Conservation (phyloP, 2,797 vertebrate species). For the Chaunax sp. region DNA sequence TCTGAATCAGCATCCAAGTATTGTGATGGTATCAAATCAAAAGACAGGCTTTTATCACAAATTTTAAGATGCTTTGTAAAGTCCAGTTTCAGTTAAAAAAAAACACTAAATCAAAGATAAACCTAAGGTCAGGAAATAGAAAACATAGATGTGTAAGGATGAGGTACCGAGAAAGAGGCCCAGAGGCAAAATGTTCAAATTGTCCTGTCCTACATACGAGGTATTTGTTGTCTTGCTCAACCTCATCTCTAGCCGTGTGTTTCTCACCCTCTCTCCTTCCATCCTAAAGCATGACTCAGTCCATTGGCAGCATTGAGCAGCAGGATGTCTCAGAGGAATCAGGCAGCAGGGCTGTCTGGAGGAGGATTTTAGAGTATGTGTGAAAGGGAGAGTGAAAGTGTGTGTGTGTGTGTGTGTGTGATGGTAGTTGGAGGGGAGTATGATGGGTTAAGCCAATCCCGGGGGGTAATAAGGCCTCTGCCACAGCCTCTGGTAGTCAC, state of each 20-base stretch:
- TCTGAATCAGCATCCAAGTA: too few relatives aligned
- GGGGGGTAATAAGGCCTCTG: background rate
- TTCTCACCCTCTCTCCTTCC: constrained; percentile 36
- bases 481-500: constrained; percentile 44
- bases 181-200: background rate
- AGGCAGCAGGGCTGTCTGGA: constrained; percentile 47
- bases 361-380: constrained; percentile 29
- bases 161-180: background rate
- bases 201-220: constrained; percentile 2
- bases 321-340: constrained; percentile 52
- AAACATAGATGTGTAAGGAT: background rate
- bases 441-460: background rate
- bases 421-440: background rate
- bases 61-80: too few relatives aligned
- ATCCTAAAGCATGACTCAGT: constrained; percentile 54
- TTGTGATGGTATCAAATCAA: too few relatives aligned
- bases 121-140: background rate
- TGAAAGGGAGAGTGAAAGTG: background rate
- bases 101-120: background rate
- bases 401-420: too few relatives aligned
- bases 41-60: too few relatives aligned
- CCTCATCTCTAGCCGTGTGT: constrained; percentile 17
- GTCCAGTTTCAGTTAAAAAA: too few relatives aligned
- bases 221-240: constrained; percentile 2
- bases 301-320: constrained; percentile 42